phyloP scores from a whole-genome alignment of 2,113 vertebrate genomes.

The Entelurus aequoreus region DNA sequence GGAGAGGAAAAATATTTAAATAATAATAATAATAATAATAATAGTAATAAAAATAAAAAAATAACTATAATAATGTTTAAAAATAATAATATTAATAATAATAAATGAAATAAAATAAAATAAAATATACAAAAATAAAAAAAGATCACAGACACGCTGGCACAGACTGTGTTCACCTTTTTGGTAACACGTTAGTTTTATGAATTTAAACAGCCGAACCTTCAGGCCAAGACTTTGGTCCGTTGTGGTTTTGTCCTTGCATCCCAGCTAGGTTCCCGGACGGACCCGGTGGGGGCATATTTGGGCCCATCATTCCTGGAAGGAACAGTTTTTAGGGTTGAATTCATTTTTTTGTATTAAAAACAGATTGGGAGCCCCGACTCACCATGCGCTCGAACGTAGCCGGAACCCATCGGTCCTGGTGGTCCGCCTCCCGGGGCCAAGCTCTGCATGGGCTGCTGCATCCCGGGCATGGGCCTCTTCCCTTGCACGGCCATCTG shows the following conservation, averaged over 20 bases:
- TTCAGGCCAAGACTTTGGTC: constrained; percentile 93
- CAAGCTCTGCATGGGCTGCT: constrained; percentile 78
- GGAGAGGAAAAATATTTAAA: no score
- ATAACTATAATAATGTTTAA: no score
- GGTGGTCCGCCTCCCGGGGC: constrained; percentile 72
- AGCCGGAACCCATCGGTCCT: constrained; percentile 75
- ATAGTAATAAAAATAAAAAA: no score
- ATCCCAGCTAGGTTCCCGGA: constrained; percentile 87
- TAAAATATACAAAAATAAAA: no score
- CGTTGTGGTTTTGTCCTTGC: constrained; percentile 86
- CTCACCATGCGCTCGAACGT: constrained; percentile 84
- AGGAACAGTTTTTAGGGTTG: not conserved
- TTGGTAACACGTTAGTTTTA: no score
- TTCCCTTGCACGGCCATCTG: constrained; percentile 92
- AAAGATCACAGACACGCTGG: no score
- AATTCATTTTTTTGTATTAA: not conserved
- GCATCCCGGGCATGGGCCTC: constrained; percentile 84
- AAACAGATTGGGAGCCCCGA: constrained; percentile 11
- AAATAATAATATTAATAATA: no score
- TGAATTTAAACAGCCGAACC: constrained; percentile 58
- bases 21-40: no score
- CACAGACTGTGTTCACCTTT: no score
- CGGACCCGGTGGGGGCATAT: constrained; percentile 91
- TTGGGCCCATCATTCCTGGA: constrained; percentile 88
- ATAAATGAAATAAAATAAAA: no score